These are phyloP conservation scores for Xestia xanthographa DNA, from an alignment of 2,888 invertebrate species.

Conservation along the genomic window DNA sequence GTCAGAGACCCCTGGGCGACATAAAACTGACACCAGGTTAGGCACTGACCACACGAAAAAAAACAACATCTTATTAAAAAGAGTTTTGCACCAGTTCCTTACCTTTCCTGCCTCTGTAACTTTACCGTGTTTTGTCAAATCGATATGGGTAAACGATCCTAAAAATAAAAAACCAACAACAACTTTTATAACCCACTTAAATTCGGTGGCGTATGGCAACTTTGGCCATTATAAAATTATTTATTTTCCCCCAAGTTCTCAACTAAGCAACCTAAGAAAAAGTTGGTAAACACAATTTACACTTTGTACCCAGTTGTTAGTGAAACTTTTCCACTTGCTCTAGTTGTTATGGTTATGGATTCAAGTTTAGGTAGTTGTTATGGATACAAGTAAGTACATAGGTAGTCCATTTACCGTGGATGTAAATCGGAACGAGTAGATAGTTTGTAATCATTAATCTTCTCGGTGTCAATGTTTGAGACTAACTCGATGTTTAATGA, in stretches of 20 bases:
- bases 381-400: background rate
- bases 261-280: background rate
- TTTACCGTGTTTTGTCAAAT: background rate
- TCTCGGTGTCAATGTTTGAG: conserved; percentile 22
- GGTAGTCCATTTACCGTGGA: background rate
- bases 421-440: background rate
- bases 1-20: background rate
- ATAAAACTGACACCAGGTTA: background rate
- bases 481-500: conserved; percentile 6
- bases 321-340: conserved; percentile 36
- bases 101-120: background rate
- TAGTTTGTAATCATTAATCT: background rate
- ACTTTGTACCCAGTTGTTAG: background rate
- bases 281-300: conserved; percentile 26
- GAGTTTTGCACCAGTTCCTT: too few species aligned
- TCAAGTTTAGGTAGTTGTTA: conserved; percentile 20
- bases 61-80: background rate
- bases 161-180: background rate
- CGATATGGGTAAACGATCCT: background rate
- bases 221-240: background rate
- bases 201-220: background rate
- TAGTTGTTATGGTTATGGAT: conserved; percentile 11
- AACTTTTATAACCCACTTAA: background rate
- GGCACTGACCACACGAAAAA: background rate
- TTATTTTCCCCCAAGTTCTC: conserved; percentile 14